Base-by-base conservation (phyloP, 92 coral and sea anemone species). In the Metridium senile region DNA sequence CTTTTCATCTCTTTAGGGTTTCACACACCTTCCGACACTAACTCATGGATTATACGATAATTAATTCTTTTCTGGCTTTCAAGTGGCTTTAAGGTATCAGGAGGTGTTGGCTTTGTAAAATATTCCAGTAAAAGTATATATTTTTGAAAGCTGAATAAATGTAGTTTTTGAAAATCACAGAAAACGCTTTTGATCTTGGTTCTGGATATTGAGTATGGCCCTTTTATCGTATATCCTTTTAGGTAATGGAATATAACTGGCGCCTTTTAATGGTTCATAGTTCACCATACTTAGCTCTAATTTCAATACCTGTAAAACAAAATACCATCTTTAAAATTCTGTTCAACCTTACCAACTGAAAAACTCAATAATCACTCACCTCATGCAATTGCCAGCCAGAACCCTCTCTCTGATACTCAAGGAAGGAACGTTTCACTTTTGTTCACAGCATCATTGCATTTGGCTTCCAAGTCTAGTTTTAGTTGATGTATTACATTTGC, bases 191-290 rank as follows among this genome's bases (percentile, higher is more conserved):
- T 75, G 19, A 30, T 84, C 89, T 0, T 33, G 11, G 45, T 88
- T 84, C 57, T 84, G 84, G 26, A 84, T 33, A 61, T 88, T 76
- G 31, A 84, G 66, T 25, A 88, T 64, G 31, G 89, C 86, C 54
- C 84, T 84, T 72, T 81, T 88, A 29, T 75, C 69, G 7, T 70
- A 20, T 72, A 70, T 30, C 2, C 73, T 61, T 22, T 81, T 71
- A 17, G 93, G 87, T 0, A 79, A 63, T 1, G 74, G 77, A 34
- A 78, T 4, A 26, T 83, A 79, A 16, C 85, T 78, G 11, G 75
- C 68, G 0, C 88, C 92, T 59, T 65, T 67, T 19, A 88, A 63
- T 43, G 84, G 86, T 30, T 63, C 47, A 68, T 86, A 86, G 11
- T 39, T 52, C n/a, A 76, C 85, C 2, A 78, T 35, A n/a, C 53